A percentile compares a stretch with the other conserved stretches of the same genome.
These are phyloP conservation scores for Drosophila repletoides DNA, from an alignment of 1,140 invertebrate genomes.

Conservation along the genomic window DNA sequence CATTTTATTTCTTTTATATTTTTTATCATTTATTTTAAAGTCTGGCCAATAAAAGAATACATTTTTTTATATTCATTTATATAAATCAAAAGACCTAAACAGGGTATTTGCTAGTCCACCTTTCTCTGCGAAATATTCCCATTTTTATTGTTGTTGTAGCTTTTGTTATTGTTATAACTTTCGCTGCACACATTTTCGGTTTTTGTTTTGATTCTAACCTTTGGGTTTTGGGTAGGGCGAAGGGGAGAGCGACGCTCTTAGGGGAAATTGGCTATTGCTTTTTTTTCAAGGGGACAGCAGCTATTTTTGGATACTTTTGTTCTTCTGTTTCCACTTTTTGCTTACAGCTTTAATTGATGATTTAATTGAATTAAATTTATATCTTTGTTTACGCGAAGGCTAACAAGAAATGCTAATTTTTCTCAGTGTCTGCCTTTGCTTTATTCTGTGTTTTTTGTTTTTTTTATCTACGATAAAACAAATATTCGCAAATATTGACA, in stretches of 20 bases:
- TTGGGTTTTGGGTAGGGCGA: neutral
- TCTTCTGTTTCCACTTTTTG: slow-evolving; percentile 13
- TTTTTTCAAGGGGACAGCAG: neutral
- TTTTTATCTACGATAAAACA: slow-evolving; percentile 18
- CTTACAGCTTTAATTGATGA: slow-evolving; percentile 23
- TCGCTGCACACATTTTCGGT: slow-evolving; percentile 20
- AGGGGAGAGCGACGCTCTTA: no score
- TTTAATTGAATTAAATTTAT: slow-evolving; percentile 20
- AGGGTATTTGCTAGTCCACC: no score
- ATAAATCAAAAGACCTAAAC: no score
- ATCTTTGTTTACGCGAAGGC: neutral
- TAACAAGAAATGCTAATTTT: no score
- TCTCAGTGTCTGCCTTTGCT: slow-evolving; percentile 36
- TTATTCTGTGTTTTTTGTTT: neutral
- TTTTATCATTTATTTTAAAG: neutral
- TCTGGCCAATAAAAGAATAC: no score
- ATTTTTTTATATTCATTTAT: no score
- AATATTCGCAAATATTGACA: neutral
- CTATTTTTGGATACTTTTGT: slow-evolving; percentile 12
- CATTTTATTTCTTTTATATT: neutral
- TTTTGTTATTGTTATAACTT: slow-evolving; percentile 11
- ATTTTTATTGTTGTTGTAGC: neutral
- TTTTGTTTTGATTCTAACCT: slow-evolving; percentile 69
- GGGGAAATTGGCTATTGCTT: no score
- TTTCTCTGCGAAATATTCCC: no score